Base-by-base conservation (phyloP, 2,797 vertebrate species). In the Gallinago stenura region DNA sequence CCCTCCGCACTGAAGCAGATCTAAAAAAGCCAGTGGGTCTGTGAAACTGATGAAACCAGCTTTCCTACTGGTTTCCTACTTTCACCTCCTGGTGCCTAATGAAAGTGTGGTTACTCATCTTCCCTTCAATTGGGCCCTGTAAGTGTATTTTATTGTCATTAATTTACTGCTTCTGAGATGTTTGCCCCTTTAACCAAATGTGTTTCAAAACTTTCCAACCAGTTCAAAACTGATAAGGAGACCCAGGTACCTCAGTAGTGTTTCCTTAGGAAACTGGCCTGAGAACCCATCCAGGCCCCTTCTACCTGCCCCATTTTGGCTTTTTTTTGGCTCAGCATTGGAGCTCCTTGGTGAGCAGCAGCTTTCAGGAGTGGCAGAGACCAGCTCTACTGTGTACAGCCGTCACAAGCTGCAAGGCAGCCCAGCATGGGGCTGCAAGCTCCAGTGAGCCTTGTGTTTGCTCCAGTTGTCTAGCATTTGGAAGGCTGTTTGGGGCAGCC, bases 181-280 rank as follows among this genome's bases (percentile, higher is more conserved):
- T 35, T 65, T 81, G n/a, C 16, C 33, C 8, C 43, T 72, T 80
- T 68, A 43, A 57, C 16, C 14, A 70, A 76, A 56, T 10, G 18
- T 22, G 11, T 90, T 87, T 77, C 54, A 57, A 57, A 71, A 56
- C 41, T 61, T 56, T 21, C 25, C 69, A 56, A 71, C n/a, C 11
- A 6, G 26, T 66, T 81, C 41, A 51, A 71, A 88, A 76, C 41
- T n/a, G 17, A 18, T 31, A 28, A 61, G 75, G 53, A 65, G 71
- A 28, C 75, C 10, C 19, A 22, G 48, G 18, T 0, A 0, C 15
- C 11, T 56, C n/a, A 30, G 20, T 31, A 54, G 16, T 30, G 24
- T 71, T 88, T 77, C 70, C 50, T 60, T 76, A 54, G 57, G 57
- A 70, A 84, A 80, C 10, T 25, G 64, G 22, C 65, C 50, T 57